Base-by-base conservation (phyloP, 2,113 vertebrate genomes). In the Dipodomys stephensi region DNA sequence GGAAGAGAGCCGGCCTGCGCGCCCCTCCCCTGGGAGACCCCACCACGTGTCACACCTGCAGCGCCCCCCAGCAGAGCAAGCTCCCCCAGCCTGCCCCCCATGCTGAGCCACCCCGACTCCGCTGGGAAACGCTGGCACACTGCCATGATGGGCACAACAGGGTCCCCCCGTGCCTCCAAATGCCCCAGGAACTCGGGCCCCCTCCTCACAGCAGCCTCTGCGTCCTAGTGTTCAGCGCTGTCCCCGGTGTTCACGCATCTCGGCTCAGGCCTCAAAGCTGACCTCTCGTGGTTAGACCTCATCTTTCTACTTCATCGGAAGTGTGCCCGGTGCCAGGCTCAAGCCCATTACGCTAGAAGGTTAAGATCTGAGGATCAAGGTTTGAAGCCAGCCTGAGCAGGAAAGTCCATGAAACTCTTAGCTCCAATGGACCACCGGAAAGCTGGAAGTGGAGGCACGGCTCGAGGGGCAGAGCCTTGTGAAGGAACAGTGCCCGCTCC, bases 31-130 rank as follows among this genome's bases (percentile, higher is more conserved):
- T 15, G 35, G 44, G 46, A 39, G 39, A 28, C 12, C n/a, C 4
- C 82, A 20, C 16, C 7, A 3, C 4, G 28, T 6, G 9, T 7
- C 19, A 18, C 71, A 19, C 39, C 60, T 65, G 12, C 8, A 4
- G 23, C 0, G 0, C 69, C 16, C 0, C 28, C 2, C 19, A 68
- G 60, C 8, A 20, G 73, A 30, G 27, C 0, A 1, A 27, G 3
- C n/a, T 49, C 80, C 2, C 12, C 68, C 30, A 4, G 28, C 1
- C 49, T 11, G 2, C 49, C 49, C 49, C 49, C 8, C 10, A 49
- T 12, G 39, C 39, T 39, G 39, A 39, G 39, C 49, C 49, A 49
- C 71, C 32, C 18, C 3, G 57, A 7, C 18, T 28, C 35, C 4
- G 8, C 28, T 10, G 0, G 28, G 6, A 18, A 74, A 25, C 53